Base-by-base conservation (phyloP, 2,113 vertebrate species). In the Perccottus glenii region DNA sequence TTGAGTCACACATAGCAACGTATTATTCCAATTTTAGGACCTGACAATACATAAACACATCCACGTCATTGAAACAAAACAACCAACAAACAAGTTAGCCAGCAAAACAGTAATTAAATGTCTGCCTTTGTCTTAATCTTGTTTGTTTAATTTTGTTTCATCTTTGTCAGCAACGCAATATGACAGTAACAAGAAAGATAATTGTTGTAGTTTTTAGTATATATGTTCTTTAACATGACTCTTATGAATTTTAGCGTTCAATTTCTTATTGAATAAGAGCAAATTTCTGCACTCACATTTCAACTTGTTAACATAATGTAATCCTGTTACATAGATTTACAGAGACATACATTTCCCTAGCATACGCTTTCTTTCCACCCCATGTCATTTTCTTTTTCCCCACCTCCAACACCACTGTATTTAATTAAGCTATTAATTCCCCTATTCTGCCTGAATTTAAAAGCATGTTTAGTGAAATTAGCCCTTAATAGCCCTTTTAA, bases 381-480 rank as follows among this genome's bases (percentile, higher is more conserved):
- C 44, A 53, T 65, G 60, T 55, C 53, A 68, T 69, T 78, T 16
- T 11, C 15, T n/a, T 38, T 48, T 57, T 19, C 5, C 3, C 15
- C 43, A 47, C 58, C 60, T 7, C 27, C 40, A 44, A 45, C 66
- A 15, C 32, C 14, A 61, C 50, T 10, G 44, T 60, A 56, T 78
- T 82, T 85, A 86, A 81, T 84, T 61, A 83, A 73, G 73, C 47
- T 64, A 74, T 83, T 77, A 80, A 68, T 78, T 87, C 53, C 65
- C 46, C 67, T 52, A 40, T 71, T 70, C 73, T 66, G 57, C 64
- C 60, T 35, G 68, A 76, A 67, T 78, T 75, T 67, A 76, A 83
- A 80, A 59, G 67, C 36, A 33, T 79, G 75, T 83, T 84, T 74
- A 64, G 69, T 53, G 62, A 69, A 87, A 88, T 69, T 67, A 82